A percentile compares a stretch with the other conserved stretches of the same genome.
Evolutionary conservation across 1,140 invertebrate genomes (phyloP).

Genomic region (Rhynchophorus ferrugineus): DNA sequence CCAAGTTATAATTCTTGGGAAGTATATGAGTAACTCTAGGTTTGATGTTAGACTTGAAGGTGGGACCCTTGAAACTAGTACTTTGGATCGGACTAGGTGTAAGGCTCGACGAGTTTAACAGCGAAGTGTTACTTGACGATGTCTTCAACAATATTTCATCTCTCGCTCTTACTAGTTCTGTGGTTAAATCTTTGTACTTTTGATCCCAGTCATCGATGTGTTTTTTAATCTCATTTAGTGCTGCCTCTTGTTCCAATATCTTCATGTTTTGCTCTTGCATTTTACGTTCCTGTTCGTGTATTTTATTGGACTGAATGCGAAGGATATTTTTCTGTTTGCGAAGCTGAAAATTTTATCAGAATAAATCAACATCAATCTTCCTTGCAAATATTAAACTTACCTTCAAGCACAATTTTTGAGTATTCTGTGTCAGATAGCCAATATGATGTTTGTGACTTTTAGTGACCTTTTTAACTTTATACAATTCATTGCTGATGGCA

Average conservation of each 20-base stretch:
- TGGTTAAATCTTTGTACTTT: conserved; percentile 47
- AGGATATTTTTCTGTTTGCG: conserved; percentile 26
- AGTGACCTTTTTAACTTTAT: conserved; percentile 32
- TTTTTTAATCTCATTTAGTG: conserved; percentile 47
- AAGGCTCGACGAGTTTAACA: background rate
- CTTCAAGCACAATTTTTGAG: conserved; percentile 29
- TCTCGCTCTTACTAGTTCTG: conserved; percentile 44
- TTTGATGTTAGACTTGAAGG: conserved; percentile 32
- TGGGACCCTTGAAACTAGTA: background rate
- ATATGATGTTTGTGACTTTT: conserved; percentile 32
- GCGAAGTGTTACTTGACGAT: conserved; percentile 28
- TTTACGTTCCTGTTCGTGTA: conserved; percentile 44
- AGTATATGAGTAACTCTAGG: conserved; percentile 30
- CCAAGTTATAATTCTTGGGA: conserved; percentile 24
- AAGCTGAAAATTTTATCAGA: conserved; percentile 19
- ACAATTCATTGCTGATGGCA: conserved; percentile 23
- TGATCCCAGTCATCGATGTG: conserved; percentile 51
- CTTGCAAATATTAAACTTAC: conserved; percentile 23
- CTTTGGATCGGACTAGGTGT: background rate
- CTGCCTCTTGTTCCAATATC: conserved; percentile 44
- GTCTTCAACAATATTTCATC: conserved; percentile 38
- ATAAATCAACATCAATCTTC: no score
- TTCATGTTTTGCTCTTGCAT: conserved; percentile 45
- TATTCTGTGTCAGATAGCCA: conserved; percentile 26
- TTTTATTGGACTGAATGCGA: conserved; percentile 30